Base-by-base conservation (phyloP, 1,140 invertebrate genomes). In the Aphidius ervi region DNA sequence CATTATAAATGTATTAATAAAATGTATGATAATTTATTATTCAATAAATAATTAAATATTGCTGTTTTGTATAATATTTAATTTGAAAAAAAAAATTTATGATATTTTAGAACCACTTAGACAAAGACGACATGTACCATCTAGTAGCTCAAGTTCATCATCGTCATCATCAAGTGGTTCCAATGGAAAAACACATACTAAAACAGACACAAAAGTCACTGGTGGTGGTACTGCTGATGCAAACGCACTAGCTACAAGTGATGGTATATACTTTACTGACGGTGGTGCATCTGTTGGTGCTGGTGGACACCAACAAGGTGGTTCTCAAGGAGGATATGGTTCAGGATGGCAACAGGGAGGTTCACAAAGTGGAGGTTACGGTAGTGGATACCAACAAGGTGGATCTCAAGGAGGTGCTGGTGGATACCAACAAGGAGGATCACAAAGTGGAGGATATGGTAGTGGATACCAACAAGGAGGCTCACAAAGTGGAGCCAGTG, bases 151-250 rank as follows among this genome's bases (percentile, higher is more conserved):
- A 41, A 58, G 47, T 48, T 61, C 59, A 37, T 57, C 39, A 16
- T 54, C 52, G 23, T 54, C 8, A 61, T 50, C 43, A 20, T 62
- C 60, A 6, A 43, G 23, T 57, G 55, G 41, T 6, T 5, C 1
- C 16, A 42, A 46, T 57, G 60, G 60, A 5, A 57, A 62, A 52
- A 56, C 54, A 16, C 41, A 53, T 6, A 62, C 55, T 5, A 57
- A 62, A 37, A 62, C 60, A 0, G 48, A 62, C n/a, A 62, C 60
- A 5, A 37, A 62, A n/a, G 60, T 57, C 3, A 31, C 10, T 6
- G 48, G 55, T 4, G 60, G 46, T 10, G 60, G 60, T 45, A 37
- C 42, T 9, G 60, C 55, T 40, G 55, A 57, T 42, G 59, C 59
- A 3, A 37, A 40, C 31, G 59, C 59, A 45, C 9, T 3, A 6